Base-by-base conservation (phyloP, 2,888 invertebrate species). In the Belgica antarctica region DNA sequence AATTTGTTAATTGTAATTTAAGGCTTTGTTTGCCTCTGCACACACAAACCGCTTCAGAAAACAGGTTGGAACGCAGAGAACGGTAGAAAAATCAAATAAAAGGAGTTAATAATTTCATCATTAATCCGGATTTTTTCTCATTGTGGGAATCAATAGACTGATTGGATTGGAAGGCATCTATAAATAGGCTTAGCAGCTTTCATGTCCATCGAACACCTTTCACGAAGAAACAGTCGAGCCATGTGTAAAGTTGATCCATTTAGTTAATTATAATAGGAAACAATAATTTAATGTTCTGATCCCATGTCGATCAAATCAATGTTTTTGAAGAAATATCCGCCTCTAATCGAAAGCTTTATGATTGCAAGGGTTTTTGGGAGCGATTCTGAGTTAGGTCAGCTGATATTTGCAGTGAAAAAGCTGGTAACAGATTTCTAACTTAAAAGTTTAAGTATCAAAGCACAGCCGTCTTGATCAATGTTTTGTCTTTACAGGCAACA, bases 21-120 rank as follows among this genome's bases (percentile, higher is more conserved):
- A 62, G 17, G 19, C 31, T 34, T 62, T 62, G 31, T 19, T 4
- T 15, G 62, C 19, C 25, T 62, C 62, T 15, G 15, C 62, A 8
- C 19, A 27, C n/a, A n/a, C n/a, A n/a, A n/a, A n/a, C n/a, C n/a
- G n/a, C n/a, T n/a, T 8, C 34, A n/a, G 22, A 17, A 22, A 62
- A 31, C n/a, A 31, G 31, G n/a, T 31, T 17, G 62, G 31, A 25
- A 62, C 17, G 31, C 10, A 62, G 61, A 27, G 25, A 31, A 19
- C 62, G 27, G 27, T 59, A 59, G 31, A 62, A 62, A 62, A 62
- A 47, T 65, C 65, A 28, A 66, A 47, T 31, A 66, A 68, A 68
- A 68, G 68, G 68, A 68, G 68, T 68, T 68, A 57, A 68, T 68
- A 68, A 57, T 68, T 68, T 68, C 31, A 57, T 68, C 68, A 68